Evolutionary conservation across 2,797 vertebrate genomes (phyloP).

Genomic region (Rhinogobio ventralis): DNA sequence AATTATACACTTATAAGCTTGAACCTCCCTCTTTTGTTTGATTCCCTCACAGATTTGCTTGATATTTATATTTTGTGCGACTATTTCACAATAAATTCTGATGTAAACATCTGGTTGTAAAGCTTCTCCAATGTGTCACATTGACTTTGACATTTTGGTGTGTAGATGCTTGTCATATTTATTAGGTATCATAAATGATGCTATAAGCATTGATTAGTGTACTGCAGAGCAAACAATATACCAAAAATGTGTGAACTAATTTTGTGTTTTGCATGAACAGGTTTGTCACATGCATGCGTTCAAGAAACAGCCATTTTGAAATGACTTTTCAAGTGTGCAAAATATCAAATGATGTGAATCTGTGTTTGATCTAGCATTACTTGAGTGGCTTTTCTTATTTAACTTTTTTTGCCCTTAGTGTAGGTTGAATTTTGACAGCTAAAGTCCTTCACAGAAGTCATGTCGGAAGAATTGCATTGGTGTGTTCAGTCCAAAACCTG

Average conservation of each 20-base stretch:
- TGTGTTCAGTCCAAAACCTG: neutral
- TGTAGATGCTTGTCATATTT: neutral
- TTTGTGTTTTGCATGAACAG: neutral
- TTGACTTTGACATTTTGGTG: neutral
- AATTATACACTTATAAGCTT: neutral
- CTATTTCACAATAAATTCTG: neutral
- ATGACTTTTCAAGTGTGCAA: neutral
- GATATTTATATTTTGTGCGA: neutral
- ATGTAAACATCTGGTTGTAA: slow-evolving; percentile 6
- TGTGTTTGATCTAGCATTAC: neutral
- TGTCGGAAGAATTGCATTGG: neutral
- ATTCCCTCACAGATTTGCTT: neutral
- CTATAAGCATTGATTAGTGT: neutral
- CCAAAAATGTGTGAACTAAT: neutral
- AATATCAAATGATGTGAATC: neutral
- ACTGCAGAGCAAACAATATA: neutral
- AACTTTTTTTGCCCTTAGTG: neutral
- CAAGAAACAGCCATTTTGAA: slow-evolving; percentile 30
- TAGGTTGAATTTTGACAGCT: neutral
- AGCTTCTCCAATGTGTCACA: neutral
- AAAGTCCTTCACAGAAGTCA: neutral
- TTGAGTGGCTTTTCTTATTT: neutral
- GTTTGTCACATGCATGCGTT: slow-evolving; percentile 35
- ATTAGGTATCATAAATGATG: neutral
- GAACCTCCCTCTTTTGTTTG: neutral